Evolutionary conservation across 2,113 vertebrate species (phyloP), one percentile per base, ranked within the genome.

Genomic region (Fukomys damarensis): DNA sequence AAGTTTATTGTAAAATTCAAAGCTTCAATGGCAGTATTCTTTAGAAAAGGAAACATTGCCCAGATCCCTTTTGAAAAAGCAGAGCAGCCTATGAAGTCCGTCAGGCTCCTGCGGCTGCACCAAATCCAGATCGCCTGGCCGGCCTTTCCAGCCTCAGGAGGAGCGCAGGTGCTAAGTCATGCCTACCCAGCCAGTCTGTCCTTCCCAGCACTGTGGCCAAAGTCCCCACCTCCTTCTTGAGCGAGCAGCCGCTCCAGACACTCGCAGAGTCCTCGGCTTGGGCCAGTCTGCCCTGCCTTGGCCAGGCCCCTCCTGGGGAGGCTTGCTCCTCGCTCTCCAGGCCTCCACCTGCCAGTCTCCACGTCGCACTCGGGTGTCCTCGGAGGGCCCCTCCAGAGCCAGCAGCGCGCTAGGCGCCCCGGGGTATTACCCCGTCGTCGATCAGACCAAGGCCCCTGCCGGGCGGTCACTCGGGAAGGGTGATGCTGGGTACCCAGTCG

Each of bases 401-500:
- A 98, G 98, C 98, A 98, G 98, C 96, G 97, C 97, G 97, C 97
- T 98, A 98, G 96, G 97, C 98, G 97, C 98, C 98, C 99, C 81
- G 94, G 98, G 98, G 98, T 97, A 97, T 93, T 96, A 98, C 98
- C 99, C 98, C 87, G 90, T 98, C 97, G 98, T 98, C 96, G 98
- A 98, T 98, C 99, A 98, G 97, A 98, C 98, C 98, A 98, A 98
- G 68, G 80, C 97, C 97, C 98, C 98, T 87, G 74, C 91, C 0
- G 9, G 35, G 19, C 84, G 56, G 90, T 98, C 99, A 99, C 98
- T 99, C 99, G 0, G 99, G 99, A 65, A 99, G 99, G 22, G 99
- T 99, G 96, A 99, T 99, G 52, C 98, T 98, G 59, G 99, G 99
- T 83, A 99, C 99, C 99, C 99, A 99, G 98, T 99, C 99, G 41